Conservation (phyloP, 2,888 invertebrate genomes). For the Torymus tubicola region DNA sequence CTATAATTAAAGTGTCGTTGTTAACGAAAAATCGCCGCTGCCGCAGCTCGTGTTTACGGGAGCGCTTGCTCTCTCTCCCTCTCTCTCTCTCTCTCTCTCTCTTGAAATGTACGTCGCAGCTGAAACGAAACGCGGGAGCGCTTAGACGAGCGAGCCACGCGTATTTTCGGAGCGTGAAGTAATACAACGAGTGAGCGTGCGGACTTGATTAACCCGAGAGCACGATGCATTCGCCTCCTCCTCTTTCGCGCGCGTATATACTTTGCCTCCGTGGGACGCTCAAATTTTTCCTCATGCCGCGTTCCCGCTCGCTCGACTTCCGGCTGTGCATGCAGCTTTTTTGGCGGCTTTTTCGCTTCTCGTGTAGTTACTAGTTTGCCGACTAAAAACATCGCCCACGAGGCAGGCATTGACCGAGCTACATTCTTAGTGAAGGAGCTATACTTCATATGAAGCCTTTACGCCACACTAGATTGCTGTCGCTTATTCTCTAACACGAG, state of each 20-base stretch:
- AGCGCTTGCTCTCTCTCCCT: neutral
- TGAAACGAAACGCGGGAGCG: conserved; percentile 14
- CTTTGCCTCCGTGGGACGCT: neutral
- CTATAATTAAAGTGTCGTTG: conserved; percentile 56
- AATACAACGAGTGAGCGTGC: conserved; percentile 33
- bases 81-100: conserved; percentile 10
- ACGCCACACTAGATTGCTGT: no score
- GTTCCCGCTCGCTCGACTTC: no score
- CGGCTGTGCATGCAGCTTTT: no score
- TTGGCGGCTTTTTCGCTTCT: no score
- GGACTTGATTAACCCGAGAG: conserved; percentile 42
- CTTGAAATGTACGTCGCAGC: conserved; percentile 28
- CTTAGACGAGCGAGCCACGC: neutral
- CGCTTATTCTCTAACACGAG: no score
- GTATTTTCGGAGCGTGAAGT: conserved; percentile 57
- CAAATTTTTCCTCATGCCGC: no score
- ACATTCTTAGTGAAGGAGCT: no score
- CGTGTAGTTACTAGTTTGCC: no score
- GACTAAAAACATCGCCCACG: no score
- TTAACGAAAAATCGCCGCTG: conserved; percentile 49
- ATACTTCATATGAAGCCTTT: no score
- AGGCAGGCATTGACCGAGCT: no score
- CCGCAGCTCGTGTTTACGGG: conserved; percentile 23
- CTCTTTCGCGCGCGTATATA: neutral
- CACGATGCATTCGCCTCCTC: neutral